phyloP scores from a whole-genome alignment of 2,888 invertebrate species.

The Thyatira batis region DNA sequence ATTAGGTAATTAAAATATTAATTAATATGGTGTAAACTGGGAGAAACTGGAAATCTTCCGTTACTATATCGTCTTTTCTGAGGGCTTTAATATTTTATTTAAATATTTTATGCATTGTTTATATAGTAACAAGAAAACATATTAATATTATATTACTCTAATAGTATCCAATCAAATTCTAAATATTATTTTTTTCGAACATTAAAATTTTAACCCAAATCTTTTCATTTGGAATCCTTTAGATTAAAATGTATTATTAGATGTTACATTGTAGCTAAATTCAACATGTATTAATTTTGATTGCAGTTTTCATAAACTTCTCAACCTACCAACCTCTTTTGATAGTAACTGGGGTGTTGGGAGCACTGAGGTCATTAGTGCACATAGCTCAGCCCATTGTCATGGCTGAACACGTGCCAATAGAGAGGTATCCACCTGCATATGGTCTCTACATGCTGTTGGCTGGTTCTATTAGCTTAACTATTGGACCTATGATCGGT shows the following conservation, averaged over 20 bases:
- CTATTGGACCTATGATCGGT: slow-evolving; percentile 85
- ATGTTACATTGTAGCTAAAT: not conserved
- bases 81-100: no score
- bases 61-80: no score
- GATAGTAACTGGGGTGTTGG: slow-evolving; percentile 76
- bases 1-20: slow-evolving; percentile 69
- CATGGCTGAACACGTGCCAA: slow-evolving; percentile 84
- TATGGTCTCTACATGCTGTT: slow-evolving; percentile 85
- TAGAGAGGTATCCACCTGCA: slow-evolving; percentile 85
- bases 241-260: no score
- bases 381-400: slow-evolving; percentile 85
- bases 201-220: no score
- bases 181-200: no score
- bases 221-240: no score
- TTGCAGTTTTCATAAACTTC: slow-evolving; percentile 83
- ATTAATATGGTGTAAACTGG: not conserved
- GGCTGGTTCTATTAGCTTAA: slow-evolving; percentile 81
- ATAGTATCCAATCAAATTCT: no score
- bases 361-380: slow-evolving; percentile 82
- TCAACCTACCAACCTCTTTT: slow-evolving; percentile 79
- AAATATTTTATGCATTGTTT: no score
- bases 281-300: not conserved
- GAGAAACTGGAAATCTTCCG: no score
- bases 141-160: no score
- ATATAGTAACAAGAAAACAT: no score